Percentiles rank a stretch among this genome's conserved stretches.
These are phyloP conservation scores for Caradrina clavipalpis DNA, from an alignment of 2,888 invertebrate genomes.

Conservation along the genomic window DNA sequence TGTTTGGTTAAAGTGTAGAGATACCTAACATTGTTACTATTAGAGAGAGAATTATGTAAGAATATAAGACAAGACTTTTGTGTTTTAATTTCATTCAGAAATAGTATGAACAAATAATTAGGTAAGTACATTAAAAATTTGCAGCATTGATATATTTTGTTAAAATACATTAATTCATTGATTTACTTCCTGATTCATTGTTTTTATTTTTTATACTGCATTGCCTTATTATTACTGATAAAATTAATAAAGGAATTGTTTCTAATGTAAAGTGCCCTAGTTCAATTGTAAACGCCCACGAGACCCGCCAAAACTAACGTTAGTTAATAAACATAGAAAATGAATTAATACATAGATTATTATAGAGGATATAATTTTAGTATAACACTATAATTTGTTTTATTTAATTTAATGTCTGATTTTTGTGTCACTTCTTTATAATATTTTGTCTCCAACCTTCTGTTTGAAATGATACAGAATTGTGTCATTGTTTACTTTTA, in stretches of 20 bases:
- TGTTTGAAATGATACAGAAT: constrained; percentile 36
- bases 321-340: constrained; percentile 64
- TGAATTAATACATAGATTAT: constrained; percentile 63
- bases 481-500: constrained; percentile 52
- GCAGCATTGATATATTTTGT: constrained; percentile 43
- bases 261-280: constrained; percentile 50
- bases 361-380: constrained; percentile 60
- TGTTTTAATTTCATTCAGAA: constrained; percentile 55
- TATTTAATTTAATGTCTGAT: constrained; percentile 49
- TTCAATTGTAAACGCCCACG: constrained; percentile 58
- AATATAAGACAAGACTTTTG: constrained; percentile 33
- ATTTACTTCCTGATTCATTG: constrained; percentile 11
- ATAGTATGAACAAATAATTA: constrained; percentile 62
- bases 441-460: constrained; percentile 44
- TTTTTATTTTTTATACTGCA: constrained; percentile 40
- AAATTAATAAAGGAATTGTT: constrained; percentile 54
- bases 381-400: constrained; percentile 52
- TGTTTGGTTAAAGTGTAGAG: constrained; percentile 29
- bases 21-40: constrained; percentile 28
- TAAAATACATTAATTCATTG: constrained; percentile 13
- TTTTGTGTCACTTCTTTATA: constrained; percentile 52
- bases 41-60: constrained; percentile 34
- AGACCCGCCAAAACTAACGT: constrained; percentile 68
- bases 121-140: constrained; percentile 59
- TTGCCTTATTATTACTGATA: constrained; percentile 23